Evolutionary conservation across 2,888 invertebrate genomes (phyloP).

Genomic region (Megamerina dolium): DNA sequence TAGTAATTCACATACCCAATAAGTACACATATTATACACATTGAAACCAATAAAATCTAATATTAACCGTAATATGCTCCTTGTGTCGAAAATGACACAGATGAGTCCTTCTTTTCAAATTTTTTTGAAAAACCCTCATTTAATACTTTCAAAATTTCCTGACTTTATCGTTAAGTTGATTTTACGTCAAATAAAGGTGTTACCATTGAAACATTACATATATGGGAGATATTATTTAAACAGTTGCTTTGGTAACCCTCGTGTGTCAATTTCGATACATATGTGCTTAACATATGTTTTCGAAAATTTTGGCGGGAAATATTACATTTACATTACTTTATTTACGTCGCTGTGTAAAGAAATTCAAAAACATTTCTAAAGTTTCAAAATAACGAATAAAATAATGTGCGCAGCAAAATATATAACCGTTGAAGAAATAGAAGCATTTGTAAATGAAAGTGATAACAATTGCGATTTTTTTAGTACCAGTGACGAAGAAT

Average conservation of each 20-base stretch:
- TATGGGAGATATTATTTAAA: slow-evolving; percentile 4
- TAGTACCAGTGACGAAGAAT: too few relatives aligned
- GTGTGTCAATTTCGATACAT: too few relatives aligned
- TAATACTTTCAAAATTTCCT: neutral
- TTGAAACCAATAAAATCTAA: too few relatives aligned
- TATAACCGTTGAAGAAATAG: slow-evolving; percentile 2
- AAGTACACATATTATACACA: too few relatives aligned
- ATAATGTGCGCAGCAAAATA: neutral
- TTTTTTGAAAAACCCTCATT: neutral
- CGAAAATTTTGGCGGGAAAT: neutral
- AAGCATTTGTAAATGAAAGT: neutral
- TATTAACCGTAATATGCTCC: slow-evolving; percentile 2
- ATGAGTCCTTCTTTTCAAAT: neutral
- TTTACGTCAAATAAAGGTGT: neutral
- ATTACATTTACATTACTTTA: too few relatives aligned
- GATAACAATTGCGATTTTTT: neutral
- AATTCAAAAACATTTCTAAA: too few relatives aligned
- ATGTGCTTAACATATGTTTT: slow-evolving; percentile 1
- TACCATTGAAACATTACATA: too few relatives aligned
- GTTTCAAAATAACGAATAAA: too few relatives aligned
- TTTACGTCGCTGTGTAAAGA: too few relatives aligned
- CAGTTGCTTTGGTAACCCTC: slow-evolving; percentile 2
- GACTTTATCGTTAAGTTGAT: neutral
- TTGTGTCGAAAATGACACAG: too few relatives aligned
- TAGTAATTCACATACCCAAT: too few relatives aligned